phyloP scores from a whole-genome alignment of 2,888 invertebrate genomes.

The Acanthosepion pharaonis region DNA sequence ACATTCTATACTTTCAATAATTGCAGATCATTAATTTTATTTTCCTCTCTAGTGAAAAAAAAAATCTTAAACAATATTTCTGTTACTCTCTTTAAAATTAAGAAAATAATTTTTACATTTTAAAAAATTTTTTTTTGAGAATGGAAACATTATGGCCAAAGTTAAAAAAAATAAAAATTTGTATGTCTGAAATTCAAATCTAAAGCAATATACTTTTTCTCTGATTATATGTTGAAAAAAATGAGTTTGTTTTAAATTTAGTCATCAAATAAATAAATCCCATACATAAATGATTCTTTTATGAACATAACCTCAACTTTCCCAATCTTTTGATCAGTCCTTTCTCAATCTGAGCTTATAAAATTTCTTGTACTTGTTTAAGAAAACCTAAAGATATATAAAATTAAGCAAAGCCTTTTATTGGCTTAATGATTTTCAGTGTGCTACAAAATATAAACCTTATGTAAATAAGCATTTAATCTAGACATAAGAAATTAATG shows the following conservation, averaged over 20 bases:
- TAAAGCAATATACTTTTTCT: background rate
- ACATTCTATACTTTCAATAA: background rate
- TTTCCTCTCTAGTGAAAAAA: background rate
- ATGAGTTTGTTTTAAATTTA: background rate
- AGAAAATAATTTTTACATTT: no score
- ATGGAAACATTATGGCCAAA: background rate
- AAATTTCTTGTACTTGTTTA: constrained; percentile 16
- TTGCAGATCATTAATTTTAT: background rate
- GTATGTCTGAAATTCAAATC: background rate
- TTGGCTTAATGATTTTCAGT: no score
- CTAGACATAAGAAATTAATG: no score
- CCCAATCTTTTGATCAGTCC: background rate
- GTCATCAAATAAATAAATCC: background rate
- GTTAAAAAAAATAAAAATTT: background rate
- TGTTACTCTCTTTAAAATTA: background rate
- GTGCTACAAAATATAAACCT: no score
- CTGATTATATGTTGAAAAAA: background rate
- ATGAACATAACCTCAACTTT: background rate
- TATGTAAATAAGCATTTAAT: no score
- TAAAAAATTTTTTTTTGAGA: background rate
- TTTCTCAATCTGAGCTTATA: background rate
- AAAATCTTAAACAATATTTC: background rate
- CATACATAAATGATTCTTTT: background rate
- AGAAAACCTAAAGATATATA: background rate
- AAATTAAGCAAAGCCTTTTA: no score